Evolutionary conservation across 2,113 vertebrate genomes (phyloP), one percentile per base, ranked within the genome.

Genomic region (Thymallus thymallus): DNA sequence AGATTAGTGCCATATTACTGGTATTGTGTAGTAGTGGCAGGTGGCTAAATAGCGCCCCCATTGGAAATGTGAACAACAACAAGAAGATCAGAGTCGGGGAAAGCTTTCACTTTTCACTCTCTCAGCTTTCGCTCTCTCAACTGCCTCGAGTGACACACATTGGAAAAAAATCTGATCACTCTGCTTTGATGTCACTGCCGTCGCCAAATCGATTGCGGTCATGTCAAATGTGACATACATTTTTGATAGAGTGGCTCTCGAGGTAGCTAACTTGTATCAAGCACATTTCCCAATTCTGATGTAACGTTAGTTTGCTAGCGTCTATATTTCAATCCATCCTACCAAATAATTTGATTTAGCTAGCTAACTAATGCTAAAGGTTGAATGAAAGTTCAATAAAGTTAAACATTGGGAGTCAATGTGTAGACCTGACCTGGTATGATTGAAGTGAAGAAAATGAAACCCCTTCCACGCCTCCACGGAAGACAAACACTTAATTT

Each of bases 41-140:
- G 22, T 73, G 41, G 60, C 60, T 64, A 24, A 73, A 73, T 18
- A 64, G 18, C 41, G 71, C 24, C 61, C 45, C 61, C 1, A 48
- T 4, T 1, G 10, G 45, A 46, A 24, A 48, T n/a, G 14, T 46
- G n/a, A 32, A 22, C 18, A 22, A 61, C 56, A 30, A 55, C 56
- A 32, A 63, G 12, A 45, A 6, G 0, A 6, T 48, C 6, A n/a
- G 22, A 23, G 30, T 62, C 5, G 20, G 56, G 9, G 48, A 5
- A 16, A 16, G 14, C 12, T 51, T 51, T 14, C 46, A 51, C 13
- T 14, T 16, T 51, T 51, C 16, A 1, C 46, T 51, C 41, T 45
- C 46, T 51, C 16, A 18, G 3, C 46, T 16, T 51, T 51, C 16
- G 14, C 46, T 51, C 41, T 45, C 46, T 51, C 16, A 18, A 14